These are phyloP conservation scores for Drosophila algonquin DNA, from an alignment of 2,888 invertebrate genomes.

Conservation along the genomic window DNA sequence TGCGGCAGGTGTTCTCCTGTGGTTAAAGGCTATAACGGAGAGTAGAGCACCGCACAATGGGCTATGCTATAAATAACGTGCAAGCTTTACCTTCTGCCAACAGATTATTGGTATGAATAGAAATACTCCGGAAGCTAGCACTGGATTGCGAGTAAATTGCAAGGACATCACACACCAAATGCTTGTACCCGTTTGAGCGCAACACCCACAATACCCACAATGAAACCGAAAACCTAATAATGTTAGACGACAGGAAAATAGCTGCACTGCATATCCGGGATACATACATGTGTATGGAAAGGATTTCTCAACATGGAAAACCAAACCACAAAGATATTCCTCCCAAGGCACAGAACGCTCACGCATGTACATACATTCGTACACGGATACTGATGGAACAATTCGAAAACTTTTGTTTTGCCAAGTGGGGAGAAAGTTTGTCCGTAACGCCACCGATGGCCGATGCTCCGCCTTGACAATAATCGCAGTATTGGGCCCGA, in stretches of 20 bases:
- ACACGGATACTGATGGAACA: neutral
- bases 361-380: neutral
- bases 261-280: no score
- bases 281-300: no score
- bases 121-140: slow-evolving; percentile 2
- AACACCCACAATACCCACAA: no score
- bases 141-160: slow-evolving; percentile 1
- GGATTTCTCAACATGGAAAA: no score
- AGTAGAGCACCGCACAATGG: slow-evolving; percentile 31
- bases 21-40: slow-evolving; percentile 36
- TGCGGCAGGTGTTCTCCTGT: slow-evolving; percentile 49
- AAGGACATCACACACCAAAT: neutral
- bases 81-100: slow-evolving; percentile 5
- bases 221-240: neutral
- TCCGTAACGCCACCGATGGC: neutral
- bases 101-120: slow-evolving; percentile 13
- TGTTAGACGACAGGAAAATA: neutral
- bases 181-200: no score
- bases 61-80: slow-evolving; percentile 53
- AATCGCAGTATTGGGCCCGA: slow-evolving; percentile 54
- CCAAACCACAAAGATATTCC: neutral
- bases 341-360: neutral
- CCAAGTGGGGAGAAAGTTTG: slow-evolving; percentile 50
- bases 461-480: slow-evolving; percentile 40
- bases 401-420: slow-evolving; percentile 26